Base-by-base conservation (phyloP, 2,888 invertebrate genomes). In the Drosophila diplacantha region DNA sequence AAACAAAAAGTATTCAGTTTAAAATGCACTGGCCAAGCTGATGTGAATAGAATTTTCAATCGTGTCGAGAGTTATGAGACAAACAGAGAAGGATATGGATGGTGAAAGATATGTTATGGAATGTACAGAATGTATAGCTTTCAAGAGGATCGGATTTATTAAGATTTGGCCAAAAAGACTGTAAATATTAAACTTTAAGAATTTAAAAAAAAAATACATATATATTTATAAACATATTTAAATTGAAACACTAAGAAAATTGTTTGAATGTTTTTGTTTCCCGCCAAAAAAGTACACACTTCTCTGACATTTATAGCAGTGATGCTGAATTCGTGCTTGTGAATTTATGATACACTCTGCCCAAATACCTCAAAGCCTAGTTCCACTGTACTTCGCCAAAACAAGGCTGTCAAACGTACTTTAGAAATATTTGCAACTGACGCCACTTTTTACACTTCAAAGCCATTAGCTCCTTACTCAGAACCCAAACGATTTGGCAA, bases 11-110 rank as follows among this genome's bases (percentile, higher is more conserved):
- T 52, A 61, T 41, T 73, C 63, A 70, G 69, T 78, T 69, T 71
- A 61, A 62, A 82, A 63, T 70, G 80, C 77, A 75, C 61, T 69
- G 53, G 52, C 46, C 54, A 29, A 69, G 12, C 31, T 24, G 41
- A 56, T 83, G 83, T 81, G 83, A 64, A 47, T 39, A 51, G 77
- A 77, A 77, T 83, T 64, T 14, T 51, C 67, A 83, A 75, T 83
- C 46, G 60, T 47, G 47, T 41, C 16, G 49, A 38, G 49, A 55
- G 35, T 37, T 34, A 38, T 29, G 24, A 43, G 47, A 20, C 26
- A 34, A 18, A 59, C 16, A 18, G 47, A 32, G 35, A 60, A 52
- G 63, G 38, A 47, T 43, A 44, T 24, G 16, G 26, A 63, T 43
- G 11, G 38, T 24, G 16, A 61, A 26, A 47, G 12, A 34, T 49